Base-by-base conservation (phyloP, 2,113 vertebrate genomes). In the Coregonus clupeaformis region DNA sequence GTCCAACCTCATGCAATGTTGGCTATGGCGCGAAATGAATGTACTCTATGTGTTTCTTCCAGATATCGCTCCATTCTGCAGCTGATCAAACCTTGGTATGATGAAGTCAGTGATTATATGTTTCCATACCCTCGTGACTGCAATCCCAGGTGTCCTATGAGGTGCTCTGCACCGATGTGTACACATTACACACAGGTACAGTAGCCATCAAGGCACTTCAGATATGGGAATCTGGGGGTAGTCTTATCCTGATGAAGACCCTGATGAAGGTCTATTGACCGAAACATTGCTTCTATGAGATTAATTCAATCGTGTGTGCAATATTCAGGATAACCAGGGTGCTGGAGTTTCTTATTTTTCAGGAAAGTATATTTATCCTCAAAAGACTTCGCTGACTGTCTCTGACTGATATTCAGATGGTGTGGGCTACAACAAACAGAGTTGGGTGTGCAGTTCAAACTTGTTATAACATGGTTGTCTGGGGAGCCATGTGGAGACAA, bases 391-490 rank as follows among this genome's bases (percentile, higher is more conserved):
- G n/a, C n/a, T n/a, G n/a, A n/a, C n/a, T n/a, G n/a, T n/a, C 27
- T 42, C 52, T 6, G 29, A n/a, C 89, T 62, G 83, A 72, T 91
- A 82, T 52, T 52, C 86, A 97, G 96, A 97, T 97, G 96, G 96
- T 97, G 79, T 97, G 96, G 96, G 95, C 95, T 62, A 94, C 95
- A 78, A 95, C 95, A 80, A 97, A 94, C 89, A 91, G 95, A 78
- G 93, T 97, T 82, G 96, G 96, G 83, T 97, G 96, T 82, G 96
- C 96, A 27, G 91, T 97, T 81, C 91, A 96, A 55, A 95, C 94
- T 0, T 97, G 96, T 84, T 92, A 94, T 80, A 96, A 96, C 77
- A 97, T 97, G 96, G 93, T 96, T 64, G 94, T 97, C 57, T 96
- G 96, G 96, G 96, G 96, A 30, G 84, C 92, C 2, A 87, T 96